These are phyloP conservation scores for Tenthredo notha DNA, from an alignment of 2,888 invertebrate species.

Conservation along the genomic window DNA sequence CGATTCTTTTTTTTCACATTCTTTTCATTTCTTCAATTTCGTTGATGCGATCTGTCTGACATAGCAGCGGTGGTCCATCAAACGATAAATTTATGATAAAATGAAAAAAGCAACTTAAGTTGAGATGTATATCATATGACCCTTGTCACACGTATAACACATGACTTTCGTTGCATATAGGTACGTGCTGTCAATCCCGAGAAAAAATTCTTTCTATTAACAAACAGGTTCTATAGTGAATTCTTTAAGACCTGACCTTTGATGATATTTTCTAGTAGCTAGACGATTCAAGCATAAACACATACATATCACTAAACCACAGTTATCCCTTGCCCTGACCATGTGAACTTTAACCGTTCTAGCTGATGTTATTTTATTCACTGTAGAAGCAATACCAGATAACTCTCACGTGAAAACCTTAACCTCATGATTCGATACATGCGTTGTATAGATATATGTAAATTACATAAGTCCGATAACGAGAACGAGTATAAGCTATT, in stretches of 20 bases:
- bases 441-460: background rate
- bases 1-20: background rate
- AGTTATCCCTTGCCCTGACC: background rate
- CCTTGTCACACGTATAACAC: background rate
- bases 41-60: background rate
- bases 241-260: background rate
- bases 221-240: background rate
- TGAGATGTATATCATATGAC: background rate
- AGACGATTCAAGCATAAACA: background rate
- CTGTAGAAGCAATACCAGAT: background rate
- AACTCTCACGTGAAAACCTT: background rate
- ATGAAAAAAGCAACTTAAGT: background rate
- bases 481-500: background rate
- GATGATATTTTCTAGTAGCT: background rate
- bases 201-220: background rate
- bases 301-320: background rate
- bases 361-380: background rate
- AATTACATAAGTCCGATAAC: constrained; percentile 20
- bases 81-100: background rate
- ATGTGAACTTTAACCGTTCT: background rate
- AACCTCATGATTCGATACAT: constrained; percentile 3
- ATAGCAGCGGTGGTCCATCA: background rate
- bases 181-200: background rate
- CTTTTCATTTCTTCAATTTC: background rate
- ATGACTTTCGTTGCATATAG: background rate